Conservation (phyloP, 2,113 vertebrate species). For the Fulmarus glacialis region DNA sequence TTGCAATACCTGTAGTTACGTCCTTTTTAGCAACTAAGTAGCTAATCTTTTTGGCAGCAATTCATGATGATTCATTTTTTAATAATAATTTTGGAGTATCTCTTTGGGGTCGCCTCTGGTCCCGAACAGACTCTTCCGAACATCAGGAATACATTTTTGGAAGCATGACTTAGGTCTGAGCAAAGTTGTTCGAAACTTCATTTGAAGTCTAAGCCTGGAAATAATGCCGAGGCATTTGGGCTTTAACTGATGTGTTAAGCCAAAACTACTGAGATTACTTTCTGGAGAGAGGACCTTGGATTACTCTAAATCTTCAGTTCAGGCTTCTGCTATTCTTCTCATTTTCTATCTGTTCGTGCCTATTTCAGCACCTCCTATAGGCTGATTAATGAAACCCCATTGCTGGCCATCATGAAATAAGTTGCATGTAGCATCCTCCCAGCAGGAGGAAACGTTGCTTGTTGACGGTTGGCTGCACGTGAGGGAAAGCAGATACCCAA, state of each 20-base stretch:
- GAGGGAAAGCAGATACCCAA: background rate
- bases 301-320: background rate
- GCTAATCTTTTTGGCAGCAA: background rate
- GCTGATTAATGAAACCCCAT: conserved; percentile 14
- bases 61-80: background rate
- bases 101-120: background rate
- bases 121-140: background rate
- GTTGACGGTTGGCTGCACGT: background rate
- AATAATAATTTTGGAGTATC: background rate
- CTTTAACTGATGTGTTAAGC: background rate
- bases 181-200: background rate
- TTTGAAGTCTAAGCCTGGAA: background rate
- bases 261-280: background rate
- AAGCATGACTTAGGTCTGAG: background rate
- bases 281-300: background rate
- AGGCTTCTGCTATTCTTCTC: background rate
- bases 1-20: background rate
- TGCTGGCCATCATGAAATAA: conserved; percentile 15
- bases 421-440: background rate
- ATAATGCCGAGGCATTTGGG: background rate
- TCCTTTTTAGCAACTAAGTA: background rate
- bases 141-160: background rate
- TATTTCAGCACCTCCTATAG: conserved; percentile 38
- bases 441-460: background rate
- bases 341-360: background rate